Percentiles rank a stretch among this genome's conserved stretches.
Conservation (phyloP, 2,797 vertebrate species). For the Sciaenops ocellatus region DNA sequence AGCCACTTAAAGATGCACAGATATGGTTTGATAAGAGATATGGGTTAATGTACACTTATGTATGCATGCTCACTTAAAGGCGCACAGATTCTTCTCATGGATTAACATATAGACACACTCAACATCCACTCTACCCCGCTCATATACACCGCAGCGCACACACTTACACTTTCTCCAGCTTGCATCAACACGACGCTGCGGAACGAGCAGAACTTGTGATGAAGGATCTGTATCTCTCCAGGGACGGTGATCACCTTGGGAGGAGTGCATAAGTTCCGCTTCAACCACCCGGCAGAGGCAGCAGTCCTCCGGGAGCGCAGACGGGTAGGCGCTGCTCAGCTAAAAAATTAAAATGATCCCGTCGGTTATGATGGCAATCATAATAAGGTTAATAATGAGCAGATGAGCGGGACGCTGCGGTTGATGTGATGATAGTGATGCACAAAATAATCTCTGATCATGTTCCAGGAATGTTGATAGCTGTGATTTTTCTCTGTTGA, state of each 20-base stretch:
- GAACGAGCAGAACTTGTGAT: slow-evolving; percentile 50
- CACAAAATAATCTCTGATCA: not conserved
- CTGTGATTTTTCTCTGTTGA: not conserved
- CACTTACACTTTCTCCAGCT: slow-evolving; percentile 15
- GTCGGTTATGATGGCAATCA: slow-evolving; percentile 27
- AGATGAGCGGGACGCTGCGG: slow-evolving; percentile 9
- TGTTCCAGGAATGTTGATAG: not conserved
- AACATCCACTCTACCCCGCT: not conserved
- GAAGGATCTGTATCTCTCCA: slow-evolving; percentile 67
- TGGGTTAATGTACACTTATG: slow-evolving; percentile 24
- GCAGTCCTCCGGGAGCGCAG: slow-evolving; percentile 91
- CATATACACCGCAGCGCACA: not conserved
- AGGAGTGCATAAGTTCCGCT: slow-evolving; percentile 93
- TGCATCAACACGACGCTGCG: slow-evolving; percentile 21
- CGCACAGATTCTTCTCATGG: slow-evolving; percentile 12
- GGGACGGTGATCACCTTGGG: slow-evolving; percentile 94
- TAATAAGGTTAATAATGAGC: slow-evolving; percentile 33
- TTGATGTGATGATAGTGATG: slow-evolving; percentile 2
- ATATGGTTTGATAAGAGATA: slow-evolving; percentile 16
- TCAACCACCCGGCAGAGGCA: slow-evolving; percentile 97
- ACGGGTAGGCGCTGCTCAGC: slow-evolving; percentile 84
- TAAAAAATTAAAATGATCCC: slow-evolving; percentile 15
- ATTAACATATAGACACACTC: slow-evolving; percentile 6
- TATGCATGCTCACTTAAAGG: not conserved
- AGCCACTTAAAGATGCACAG: too few species aligned